Conservation (phyloP, 2,797 vertebrate species). For the Myripristis murdjan region DNA sequence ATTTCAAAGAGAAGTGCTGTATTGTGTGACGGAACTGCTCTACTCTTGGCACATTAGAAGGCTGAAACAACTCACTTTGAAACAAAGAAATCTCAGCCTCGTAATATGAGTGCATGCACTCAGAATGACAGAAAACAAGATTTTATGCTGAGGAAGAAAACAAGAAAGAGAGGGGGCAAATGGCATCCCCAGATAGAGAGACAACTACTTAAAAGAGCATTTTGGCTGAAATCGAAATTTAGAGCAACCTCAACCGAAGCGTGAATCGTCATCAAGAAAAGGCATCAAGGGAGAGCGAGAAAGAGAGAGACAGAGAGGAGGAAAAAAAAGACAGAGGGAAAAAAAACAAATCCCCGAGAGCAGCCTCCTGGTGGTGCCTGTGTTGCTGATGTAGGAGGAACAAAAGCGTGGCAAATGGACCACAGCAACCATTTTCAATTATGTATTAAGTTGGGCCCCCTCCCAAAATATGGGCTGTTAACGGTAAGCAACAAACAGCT, state of each 20-base stretch:
- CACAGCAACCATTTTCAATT: constrained; percentile 80
- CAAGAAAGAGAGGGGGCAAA: constrained; percentile 43
- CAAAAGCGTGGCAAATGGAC: constrained; percentile 79
- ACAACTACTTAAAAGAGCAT: constrained; percentile 70
- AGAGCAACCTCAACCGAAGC: constrained; percentile 76
- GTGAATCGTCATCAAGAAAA: constrained; percentile 63
- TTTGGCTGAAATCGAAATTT: constrained; percentile 72
- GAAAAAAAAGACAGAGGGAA: constrained; percentile 48
- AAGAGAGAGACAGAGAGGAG: constrained; percentile 37
- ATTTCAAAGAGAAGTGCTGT: not conserved
- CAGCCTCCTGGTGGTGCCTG: constrained; percentile 64
- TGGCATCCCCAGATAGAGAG: constrained; percentile 49
- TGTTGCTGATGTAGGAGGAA: constrained; percentile 78
- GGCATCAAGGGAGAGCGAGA: constrained; percentile 52
- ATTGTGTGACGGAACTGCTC: constrained; percentile 39
- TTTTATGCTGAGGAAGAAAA: not conserved
- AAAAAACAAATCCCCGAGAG: constrained; percentile 70
- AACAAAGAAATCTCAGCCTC: constrained; percentile 22
- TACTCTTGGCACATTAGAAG: constrained; percentile 33
- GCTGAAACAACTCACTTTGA: constrained; percentile 36
- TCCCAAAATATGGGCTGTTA: constrained; percentile 66
- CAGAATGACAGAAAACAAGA: constrained; percentile 45
- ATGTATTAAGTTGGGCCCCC: constrained; percentile 70
- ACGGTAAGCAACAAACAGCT: constrained; percentile 77
- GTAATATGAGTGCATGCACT: constrained; percentile 47